Percentiles rank a stretch among this genome's conserved stretches.
These are phyloP conservation scores for Rhabdophis nuchalis DNA, from an alignment of 2,797 vertebrate genomes.

Conservation along the genomic window DNA sequence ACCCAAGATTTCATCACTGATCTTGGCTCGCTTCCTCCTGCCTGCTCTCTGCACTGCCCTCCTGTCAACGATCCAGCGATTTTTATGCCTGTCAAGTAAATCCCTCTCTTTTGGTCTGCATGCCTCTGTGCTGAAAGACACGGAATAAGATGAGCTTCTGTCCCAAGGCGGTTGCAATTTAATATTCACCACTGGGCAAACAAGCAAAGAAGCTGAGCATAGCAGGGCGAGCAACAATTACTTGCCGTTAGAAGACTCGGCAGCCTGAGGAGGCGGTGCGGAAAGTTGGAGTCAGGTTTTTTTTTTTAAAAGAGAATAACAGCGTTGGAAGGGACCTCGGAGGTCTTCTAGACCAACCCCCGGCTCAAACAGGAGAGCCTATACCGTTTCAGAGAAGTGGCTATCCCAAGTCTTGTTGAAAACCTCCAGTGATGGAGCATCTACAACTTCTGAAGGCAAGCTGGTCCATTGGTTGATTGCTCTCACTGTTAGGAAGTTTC, in stretches of 20 bases:
- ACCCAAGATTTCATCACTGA: background rate
- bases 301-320: background rate
- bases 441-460: background rate
- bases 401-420: background rate
- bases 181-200: background rate
- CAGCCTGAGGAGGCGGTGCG: background rate
- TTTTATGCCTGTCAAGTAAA: background rate
- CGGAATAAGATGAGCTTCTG: background rate
- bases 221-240: background rate
- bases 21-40: background rate
- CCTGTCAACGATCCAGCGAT: too few relatives aligned
- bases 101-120: too few relatives aligned
- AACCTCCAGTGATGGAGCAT: background rate
- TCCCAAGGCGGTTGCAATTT: background rate
- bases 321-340: background rate
- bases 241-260: background rate
- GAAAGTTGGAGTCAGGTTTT: background rate
- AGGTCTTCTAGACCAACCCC: background rate
- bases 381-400: background rate
- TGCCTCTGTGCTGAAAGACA: background rate
- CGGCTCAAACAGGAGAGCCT: background rate
- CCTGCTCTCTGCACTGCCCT: too few relatives aligned
- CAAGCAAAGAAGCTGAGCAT: too few relatives aligned
- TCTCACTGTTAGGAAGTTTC: background rate
- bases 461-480: background rate